Evolutionary conservation across 2,888 invertebrate genomes (phyloP), one percentile per base, ranked within the genome.

Genomic region (Pyrrhia umbra): DNA sequence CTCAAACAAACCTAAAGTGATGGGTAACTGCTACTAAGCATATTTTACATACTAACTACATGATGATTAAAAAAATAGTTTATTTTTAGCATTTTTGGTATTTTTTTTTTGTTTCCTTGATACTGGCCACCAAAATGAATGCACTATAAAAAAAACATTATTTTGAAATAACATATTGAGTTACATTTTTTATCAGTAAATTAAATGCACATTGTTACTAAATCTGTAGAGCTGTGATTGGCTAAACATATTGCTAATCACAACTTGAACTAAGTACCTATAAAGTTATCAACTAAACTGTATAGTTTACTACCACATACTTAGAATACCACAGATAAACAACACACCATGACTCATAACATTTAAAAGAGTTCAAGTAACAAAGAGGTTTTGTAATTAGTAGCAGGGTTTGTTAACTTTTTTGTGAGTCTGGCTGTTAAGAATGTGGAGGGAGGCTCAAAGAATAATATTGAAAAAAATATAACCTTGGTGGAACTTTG

Each of bases 381-480:
- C 65, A 77, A 57, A 55, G 65, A 77, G 63, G 72, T 60, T 50
- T n/a, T 52, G 42, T 68, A 75, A 72, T 77, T 59, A 68, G 47
- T 50, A 47, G 15, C 46, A 47, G 56, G 65, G 64, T 77, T 68
- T 64, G 51, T 61, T 60, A 61, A 9, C 30, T 68, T 78, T 77
- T 77, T 77, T 75, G 67, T 77, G 47, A 51, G 70, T 58, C 63
- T 74, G 62, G 42, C 51, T 21, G 55, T 47, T 52, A 52, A 74
- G 43, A 67, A 59, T 34, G 20, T 52, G 30, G 45, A 60, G 58
- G 51, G 61, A 51, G 55, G 46, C 34, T 0, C 3, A 59, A 46
- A 30, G 15, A 64, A 67, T 61, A 46, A 16, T 64, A 66, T 66
- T 63, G 59, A 49, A 49, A 68, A n/a, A 58, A 60, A 54, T 66